These are phyloP conservation scores for Teleiodes luculella DNA, from an alignment of 2,888 invertebrate genomes.

Conservation along the genomic window DNA sequence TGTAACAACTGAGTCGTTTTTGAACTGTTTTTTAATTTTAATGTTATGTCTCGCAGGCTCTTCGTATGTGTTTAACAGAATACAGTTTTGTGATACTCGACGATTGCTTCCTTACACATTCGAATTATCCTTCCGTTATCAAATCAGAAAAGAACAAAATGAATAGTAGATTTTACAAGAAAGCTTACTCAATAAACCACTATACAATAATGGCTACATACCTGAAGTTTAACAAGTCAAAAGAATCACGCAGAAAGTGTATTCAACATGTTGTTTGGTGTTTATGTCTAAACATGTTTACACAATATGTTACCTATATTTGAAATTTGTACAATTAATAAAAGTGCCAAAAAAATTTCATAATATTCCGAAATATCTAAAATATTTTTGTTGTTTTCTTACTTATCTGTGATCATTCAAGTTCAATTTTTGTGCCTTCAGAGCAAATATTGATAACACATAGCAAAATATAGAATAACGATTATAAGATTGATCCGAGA, in stretches of 20 bases:
- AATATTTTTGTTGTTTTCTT: no score
- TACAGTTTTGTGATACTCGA: neutral
- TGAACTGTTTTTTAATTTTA: neutral
- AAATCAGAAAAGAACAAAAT: neutral
- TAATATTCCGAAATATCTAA: no score
- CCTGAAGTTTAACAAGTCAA: neutral
- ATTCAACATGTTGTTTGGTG: neutral
- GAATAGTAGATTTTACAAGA: neutral
- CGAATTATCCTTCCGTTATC: neutral
- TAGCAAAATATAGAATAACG: no score
- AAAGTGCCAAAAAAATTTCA: no score
- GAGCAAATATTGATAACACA: no score
- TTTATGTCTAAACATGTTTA: neutral
- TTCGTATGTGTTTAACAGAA: neutral
- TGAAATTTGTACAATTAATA: no score
- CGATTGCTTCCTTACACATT: neutral
- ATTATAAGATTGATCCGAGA: no score
- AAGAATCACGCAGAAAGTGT: neutral
- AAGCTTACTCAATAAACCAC: neutral
- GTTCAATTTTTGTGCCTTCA: no score
- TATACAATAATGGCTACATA: neutral
- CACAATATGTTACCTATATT: no score
- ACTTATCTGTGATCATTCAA: no score
- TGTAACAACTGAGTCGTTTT: no score
- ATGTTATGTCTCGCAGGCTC: neutral